phyloP scores from a whole-genome alignment of 2,113 vertebrate genomes.

The Heliornis fulica region DNA sequence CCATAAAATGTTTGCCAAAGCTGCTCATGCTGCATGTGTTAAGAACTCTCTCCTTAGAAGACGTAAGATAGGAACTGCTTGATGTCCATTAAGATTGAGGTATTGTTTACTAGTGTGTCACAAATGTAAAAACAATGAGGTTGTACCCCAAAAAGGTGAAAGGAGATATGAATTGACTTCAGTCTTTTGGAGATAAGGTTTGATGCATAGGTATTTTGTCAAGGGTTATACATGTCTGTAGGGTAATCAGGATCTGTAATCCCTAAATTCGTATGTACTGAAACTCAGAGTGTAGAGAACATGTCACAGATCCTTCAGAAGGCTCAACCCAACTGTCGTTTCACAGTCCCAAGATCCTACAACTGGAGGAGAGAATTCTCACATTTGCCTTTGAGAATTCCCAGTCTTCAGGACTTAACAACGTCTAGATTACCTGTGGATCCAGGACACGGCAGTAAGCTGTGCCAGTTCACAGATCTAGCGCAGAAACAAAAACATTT shows the following conservation, averaged over 20 bases:
- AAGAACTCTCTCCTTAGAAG: background rate
- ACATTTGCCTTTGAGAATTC: background rate
- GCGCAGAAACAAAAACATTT: fast-evolving
- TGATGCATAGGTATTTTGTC: background rate
- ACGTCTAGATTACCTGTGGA: background rate
- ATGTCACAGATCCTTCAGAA: background rate
- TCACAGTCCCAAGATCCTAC: background rate
- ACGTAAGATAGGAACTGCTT: background rate
- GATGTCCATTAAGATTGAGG: background rate
- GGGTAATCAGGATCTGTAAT: background rate
- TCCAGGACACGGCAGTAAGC: background rate
- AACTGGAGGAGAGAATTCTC: too few species aligned
- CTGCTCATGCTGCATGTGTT: fast-evolving
- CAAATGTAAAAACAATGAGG: background rate
- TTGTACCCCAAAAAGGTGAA: background rate
- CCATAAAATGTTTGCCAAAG: background rate
- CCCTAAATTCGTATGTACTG: background rate
- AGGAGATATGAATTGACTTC: background rate
- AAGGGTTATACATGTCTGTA: background rate
- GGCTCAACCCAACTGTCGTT: background rate
- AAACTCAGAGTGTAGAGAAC: background rate
- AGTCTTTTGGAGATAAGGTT: background rate
- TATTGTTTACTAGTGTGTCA: background rate
- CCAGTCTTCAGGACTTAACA: background rate
- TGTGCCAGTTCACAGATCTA: background rate